Conservation (phyloP, 2,113 vertebrate species). For the Erythrolamprus reginae region DNA sequence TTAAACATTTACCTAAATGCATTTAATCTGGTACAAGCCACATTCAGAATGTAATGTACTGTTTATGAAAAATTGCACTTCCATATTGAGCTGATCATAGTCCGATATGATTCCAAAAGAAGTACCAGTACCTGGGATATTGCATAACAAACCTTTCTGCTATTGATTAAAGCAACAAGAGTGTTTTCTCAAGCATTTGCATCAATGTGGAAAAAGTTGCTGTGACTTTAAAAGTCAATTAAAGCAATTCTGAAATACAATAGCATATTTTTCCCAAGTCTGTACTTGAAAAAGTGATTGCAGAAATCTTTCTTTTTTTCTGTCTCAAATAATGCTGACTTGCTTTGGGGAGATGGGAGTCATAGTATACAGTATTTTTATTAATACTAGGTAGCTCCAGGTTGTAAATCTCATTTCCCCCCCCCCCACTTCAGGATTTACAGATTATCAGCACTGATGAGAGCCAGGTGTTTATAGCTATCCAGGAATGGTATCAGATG, state of each 20-base stretch:
- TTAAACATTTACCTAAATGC: not conserved
- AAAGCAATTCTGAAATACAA: not conserved
- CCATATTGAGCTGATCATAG: not conserved
- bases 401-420: not conserved
- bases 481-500: slow-evolving; percentile 93
- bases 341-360: not conserved
- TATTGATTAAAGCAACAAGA: not conserved
- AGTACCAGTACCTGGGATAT: not conserved
- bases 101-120: not conserved
- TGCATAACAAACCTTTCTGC: not conserved
- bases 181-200: not conserved
- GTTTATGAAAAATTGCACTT: not conserved
- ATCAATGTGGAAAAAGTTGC: not conserved
- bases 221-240: not conserved
- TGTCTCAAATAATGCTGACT: not conserved
- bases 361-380: not conserved
- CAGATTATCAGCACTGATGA: slow-evolving; percentile 94
- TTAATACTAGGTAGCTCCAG: not conserved
- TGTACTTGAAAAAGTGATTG: not conserved
- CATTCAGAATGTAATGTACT: not conserved
- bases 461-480: slow-evolving; percentile 90
- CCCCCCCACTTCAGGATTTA: slow-evolving; percentile 74
- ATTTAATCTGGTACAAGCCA: not conserved
- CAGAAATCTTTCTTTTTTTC: not conserved
- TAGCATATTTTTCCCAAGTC: not conserved